Conservation (phyloP, 92 coral and sea anemone genomes). For the Heteractis magnifica region DNA sequence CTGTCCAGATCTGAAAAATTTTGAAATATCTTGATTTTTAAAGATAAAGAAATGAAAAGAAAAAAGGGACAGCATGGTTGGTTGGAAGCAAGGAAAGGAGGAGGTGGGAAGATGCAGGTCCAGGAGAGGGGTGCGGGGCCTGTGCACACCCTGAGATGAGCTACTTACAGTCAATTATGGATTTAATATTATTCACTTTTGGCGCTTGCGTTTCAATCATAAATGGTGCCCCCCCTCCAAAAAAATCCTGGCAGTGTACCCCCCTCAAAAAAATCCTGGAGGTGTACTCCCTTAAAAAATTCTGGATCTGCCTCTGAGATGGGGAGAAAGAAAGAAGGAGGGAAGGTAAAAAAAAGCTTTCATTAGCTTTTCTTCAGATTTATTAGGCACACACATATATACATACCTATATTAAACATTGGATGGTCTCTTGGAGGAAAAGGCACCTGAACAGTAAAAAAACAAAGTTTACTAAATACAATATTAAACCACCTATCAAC, state of each 20-base stretch:
- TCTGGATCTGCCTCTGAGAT: no score
- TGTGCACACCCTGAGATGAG: no score
- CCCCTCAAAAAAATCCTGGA: no score
- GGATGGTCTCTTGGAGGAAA: slow-evolving; percentile 41
- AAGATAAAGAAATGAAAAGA: neutral
- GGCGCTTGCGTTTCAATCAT: no score
- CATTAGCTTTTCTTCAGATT: neutral
- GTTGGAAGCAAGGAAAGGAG: neutral
- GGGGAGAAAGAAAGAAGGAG: neutral
- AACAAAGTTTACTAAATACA: neutral
- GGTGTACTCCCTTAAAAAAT: no score
- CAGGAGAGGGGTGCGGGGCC: no score
- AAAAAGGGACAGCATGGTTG: neutral
- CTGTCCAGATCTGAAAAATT: slow-evolving; percentile 15
- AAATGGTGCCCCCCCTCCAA: no score
- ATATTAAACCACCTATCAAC: no score
- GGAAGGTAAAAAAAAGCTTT: neutral
- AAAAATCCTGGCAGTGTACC: no score
- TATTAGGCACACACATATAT: neutral
- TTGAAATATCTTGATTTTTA: neutral
- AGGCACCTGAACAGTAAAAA: slow-evolving; percentile 34
- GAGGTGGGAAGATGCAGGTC: neutral
- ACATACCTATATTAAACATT: slow-evolving; percentile 60
- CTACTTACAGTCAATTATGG: no score
- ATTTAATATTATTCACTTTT: no score